Conservation (phyloP, 2,797 vertebrate species). For the Epinephelus coioides region DNA sequence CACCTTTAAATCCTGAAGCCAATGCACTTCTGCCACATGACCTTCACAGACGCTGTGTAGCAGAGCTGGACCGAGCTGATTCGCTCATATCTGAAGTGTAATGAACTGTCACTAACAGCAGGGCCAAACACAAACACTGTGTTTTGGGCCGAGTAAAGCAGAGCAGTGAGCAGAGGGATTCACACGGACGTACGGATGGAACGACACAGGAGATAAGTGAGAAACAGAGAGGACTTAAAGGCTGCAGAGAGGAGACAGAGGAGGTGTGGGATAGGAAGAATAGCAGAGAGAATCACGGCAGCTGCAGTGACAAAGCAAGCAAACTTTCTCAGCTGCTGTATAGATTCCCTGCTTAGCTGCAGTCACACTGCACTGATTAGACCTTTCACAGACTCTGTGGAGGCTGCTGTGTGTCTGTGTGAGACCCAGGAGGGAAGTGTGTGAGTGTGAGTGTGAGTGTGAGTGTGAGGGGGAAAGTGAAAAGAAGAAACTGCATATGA, state of each 20-base stretch:
- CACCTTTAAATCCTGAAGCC: too few species aligned
- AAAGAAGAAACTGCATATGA: too few species aligned
- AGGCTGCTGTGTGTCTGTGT: slow-evolving; percentile 11
- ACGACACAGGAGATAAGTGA: neutral
- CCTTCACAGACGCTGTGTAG: too few species aligned
- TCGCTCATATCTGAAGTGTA: slow-evolving; percentile 3
- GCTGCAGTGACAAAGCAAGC: slow-evolving; percentile 30
- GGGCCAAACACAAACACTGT: neutral
- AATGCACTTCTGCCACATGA: too few species aligned
- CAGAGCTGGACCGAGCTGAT: neutral
- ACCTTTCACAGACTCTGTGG: slow-evolving; percentile 20
- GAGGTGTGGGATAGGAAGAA: slow-evolving; percentile 26
- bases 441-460: neutral
- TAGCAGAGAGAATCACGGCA: slow-evolving; percentile 2
- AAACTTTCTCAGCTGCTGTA: neutral
- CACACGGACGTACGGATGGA: neutral
- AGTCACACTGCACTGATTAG: slow-evolving; percentile 35
- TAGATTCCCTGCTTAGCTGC: slow-evolving; percentile 15
- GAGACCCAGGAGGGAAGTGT: neutral
- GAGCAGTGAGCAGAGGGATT: neutral
- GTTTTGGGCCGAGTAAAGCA: too few species aligned
- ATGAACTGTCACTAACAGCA: neutral
- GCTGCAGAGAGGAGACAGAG: slow-evolving; percentile 5
- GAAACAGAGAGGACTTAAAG: slow-evolving; percentile 3
- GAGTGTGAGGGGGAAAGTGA: neutral